phyloP scores from a whole-genome alignment of 2,888 invertebrate genomes.

The Caenorhabditis macrosperma region DNA sequence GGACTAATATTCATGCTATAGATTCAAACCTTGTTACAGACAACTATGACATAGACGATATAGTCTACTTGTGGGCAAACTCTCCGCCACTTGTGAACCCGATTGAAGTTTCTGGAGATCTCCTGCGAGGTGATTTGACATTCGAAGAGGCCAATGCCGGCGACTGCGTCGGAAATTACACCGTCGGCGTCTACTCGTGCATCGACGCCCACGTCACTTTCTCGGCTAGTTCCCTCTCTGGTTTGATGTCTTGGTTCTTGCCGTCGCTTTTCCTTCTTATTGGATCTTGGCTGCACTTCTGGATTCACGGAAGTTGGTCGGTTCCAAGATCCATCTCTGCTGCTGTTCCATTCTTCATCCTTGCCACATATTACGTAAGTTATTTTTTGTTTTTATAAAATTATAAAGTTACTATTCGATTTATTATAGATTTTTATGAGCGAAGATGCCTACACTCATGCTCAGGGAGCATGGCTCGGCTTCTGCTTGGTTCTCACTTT shows the following conservation, averaged over 20 bases:
- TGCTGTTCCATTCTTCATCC: slow-evolving; percentile 76
- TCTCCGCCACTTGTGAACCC: slow-evolving; percentile 77
- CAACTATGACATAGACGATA: slow-evolving; percentile 75
- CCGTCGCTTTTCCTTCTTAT: slow-evolving; percentile 72
- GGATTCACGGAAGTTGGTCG: slow-evolving; percentile 78
- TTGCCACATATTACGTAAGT: slow-evolving; percentile 82
- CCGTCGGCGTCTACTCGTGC: slow-evolving; percentile 76
- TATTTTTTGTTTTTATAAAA: neutral
- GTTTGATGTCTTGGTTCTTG: slow-evolving; percentile 70
- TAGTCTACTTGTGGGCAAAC: slow-evolving; percentile 79
- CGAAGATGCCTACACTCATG: slow-evolving; percentile 46
- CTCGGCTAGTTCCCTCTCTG: slow-evolving; percentile 59
- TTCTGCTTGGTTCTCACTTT: slow-evolving; percentile 76
- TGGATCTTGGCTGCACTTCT: slow-evolving; percentile 79
- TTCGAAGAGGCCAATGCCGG: slow-evolving; percentile 73
- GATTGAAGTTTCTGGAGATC: slow-evolving; percentile 74
- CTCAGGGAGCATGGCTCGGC: slow-evolving; percentile 69
- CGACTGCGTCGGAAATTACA: slow-evolving; percentile 79
- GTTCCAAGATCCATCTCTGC: slow-evolving; percentile 78
- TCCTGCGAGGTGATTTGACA: slow-evolving; percentile 67
- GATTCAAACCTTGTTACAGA: too few relatives aligned
- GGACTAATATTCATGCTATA: neutral
- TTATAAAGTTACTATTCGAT: neutral
- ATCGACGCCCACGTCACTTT: slow-evolving; percentile 76
- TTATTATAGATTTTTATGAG: slow-evolving; percentile 63